Base-by-base conservation (phyloP, 2,797 vertebrate genomes). In the Spizella passerina region DNA sequence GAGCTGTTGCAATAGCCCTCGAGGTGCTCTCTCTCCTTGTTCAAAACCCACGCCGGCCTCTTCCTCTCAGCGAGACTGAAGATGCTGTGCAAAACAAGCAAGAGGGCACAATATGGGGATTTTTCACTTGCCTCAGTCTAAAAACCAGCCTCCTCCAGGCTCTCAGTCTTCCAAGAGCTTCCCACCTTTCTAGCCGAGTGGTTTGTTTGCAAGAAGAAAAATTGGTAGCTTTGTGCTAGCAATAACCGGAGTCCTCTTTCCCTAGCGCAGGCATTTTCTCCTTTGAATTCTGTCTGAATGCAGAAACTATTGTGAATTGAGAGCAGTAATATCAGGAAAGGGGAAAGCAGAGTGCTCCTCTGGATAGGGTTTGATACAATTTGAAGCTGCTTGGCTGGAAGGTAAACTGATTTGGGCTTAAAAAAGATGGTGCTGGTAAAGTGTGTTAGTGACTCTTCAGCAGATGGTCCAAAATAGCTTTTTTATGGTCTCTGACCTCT, bases 401-500 rank as follows among this genome's bases (percentile, higher is more conserved):
- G 61, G 72, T 96, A 94, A 94, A 94, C 65, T 78, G 70, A 94
- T 95, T 90, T 83, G 76, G 66, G 59, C 76, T 81, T 78, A 64
- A 86, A 86, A 82, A 83, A 81, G 17, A 75, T 77, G 85, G 29
- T 93, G 55, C 89, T 75, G 72, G 82, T 93, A 83, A 94, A 88
- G 61, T 82, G 3, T 34, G 63, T 89, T 90, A 95, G 79, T n/a
- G 43, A 81, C 85, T 81, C 87, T 75, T 91, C n/a, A 85, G 76
- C 20, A 30, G 53, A 49, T 68, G 50, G 46, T 82, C 76, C 23
- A 68, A 71, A 94, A 93, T 82, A 91, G 91, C 73, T 93, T 93
- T 92, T 86, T 66, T 4, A 8, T 76, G 55, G 72, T 82, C 90
- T 84, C 46, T 86, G 75, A 84, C 81, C 53, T 73, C 73, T 63